These are phyloP conservation scores for Pituophis catenifer DNA, from an alignment of 2,113 vertebrate species.

Conservation along the genomic window DNA sequence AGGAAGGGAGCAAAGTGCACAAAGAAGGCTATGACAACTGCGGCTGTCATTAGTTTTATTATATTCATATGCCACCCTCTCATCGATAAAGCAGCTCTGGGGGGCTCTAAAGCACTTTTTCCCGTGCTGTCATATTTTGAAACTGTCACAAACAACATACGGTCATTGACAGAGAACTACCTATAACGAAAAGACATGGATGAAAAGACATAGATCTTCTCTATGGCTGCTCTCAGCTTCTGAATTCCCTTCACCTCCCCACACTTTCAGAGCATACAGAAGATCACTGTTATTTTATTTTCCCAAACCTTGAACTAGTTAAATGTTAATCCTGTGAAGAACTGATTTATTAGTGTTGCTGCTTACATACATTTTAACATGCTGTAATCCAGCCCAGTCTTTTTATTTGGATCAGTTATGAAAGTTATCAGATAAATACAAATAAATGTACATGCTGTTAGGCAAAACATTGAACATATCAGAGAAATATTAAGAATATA, in stretches of 20 bases:
- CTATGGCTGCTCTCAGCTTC: background rate
- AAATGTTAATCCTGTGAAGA: background rate
- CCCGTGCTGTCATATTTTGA: background rate
- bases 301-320: background rate
- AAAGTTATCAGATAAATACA: background rate
- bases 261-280: background rate
- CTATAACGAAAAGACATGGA: background rate
- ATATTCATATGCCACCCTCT: background rate
- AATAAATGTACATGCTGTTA: background rate
- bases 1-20: background rate
- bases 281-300: background rate
- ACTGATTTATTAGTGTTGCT: background rate
- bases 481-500: background rate
- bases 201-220: background rate
- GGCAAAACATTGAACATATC: background rate
- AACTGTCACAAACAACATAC: background rate
- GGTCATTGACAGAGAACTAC: background rate
- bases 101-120: background rate
- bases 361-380: background rate
- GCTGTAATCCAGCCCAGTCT: background rate
- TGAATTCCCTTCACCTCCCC: background rate
- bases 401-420: background rate
- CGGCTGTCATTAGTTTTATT: background rate
- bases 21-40: background rate
- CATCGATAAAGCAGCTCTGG: background rate